Percentiles rank a stretch among this genome's conserved stretches.
Evolutionary conservation across 2,797 vertebrate species (phyloP).

Genomic region (Gobionotothen gibberifrons): DNA sequence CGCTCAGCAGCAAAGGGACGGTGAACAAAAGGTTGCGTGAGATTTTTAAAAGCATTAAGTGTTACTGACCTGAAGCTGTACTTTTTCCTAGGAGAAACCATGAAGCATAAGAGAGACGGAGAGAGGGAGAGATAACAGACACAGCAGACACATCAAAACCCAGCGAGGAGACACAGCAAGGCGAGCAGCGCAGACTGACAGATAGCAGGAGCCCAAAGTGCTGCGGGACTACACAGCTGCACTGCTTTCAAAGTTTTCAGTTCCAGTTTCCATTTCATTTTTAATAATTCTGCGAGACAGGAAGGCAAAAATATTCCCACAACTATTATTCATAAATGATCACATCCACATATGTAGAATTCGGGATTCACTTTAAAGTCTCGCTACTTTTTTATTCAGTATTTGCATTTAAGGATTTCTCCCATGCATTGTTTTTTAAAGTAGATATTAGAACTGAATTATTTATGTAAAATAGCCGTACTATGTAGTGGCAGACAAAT

Average conservation of each 20-base stretch:
- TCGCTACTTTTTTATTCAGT: constrained; percentile 9
- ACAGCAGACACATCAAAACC: constrained; percentile 84
- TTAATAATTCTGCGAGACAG: not conserved
- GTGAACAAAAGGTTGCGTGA: constrained; percentile 65
- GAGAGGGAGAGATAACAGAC: constrained; percentile 79
- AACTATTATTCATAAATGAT: constrained; percentile 25
- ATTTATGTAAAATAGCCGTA: constrained; percentile 15
- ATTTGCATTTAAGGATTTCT: not conserved
- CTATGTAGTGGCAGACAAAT: constrained; percentile 41
- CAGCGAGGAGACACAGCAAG: constrained; percentile 69
- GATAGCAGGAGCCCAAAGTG: constrained; percentile 49
- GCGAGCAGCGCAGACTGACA: constrained; percentile 60
- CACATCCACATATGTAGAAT: not conserved
- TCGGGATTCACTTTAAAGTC: constrained; percentile 2
- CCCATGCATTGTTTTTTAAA: not conserved
- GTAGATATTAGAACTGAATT: not conserved
- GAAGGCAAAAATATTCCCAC: not conserved
- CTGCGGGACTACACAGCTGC: constrained; percentile 57
- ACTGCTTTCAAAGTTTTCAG: not conserved
- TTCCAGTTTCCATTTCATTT: constrained; percentile 3
- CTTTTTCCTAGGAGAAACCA: constrained; percentile 94
- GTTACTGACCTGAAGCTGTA: constrained; percentile 98
- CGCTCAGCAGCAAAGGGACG: constrained; percentile 34
- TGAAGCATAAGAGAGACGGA: constrained; percentile 84
- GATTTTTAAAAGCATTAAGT: constrained; percentile 61